These are phyloP conservation scores for Brachynemurus nebulosus DNA, from an alignment of 2,888 invertebrate species.

Conservation along the genomic window DNA sequence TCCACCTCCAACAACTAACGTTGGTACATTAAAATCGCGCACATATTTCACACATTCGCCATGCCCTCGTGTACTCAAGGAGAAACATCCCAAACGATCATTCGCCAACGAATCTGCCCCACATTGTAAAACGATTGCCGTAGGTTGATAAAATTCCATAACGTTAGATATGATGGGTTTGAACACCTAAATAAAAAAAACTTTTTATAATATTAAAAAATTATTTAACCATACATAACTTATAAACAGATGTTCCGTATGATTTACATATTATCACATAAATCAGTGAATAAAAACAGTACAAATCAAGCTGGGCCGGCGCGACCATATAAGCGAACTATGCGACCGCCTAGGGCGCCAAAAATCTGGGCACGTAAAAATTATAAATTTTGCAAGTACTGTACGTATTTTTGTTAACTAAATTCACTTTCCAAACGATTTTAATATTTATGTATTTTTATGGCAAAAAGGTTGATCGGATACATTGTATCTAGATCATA, in stretches of 20 bases:
- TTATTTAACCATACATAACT: background rate
- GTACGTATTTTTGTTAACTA: no score
- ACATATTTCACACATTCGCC: constrained; percentile 98
- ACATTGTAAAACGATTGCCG: constrained; percentile 94
- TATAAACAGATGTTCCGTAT: background rate
- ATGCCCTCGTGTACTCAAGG: constrained; percentile 85
- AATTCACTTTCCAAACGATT: no score
- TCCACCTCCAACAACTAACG: constrained; percentile 71
- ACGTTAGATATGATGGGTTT: constrained; percentile 88
- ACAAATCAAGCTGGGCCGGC: background rate
- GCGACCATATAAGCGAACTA: no score
- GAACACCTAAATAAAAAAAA: constrained; percentile 52
- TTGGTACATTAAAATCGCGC: constrained; percentile 79
- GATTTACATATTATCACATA: background rate
- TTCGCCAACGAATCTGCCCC: constrained; percentile 96
- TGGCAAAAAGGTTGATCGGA: no score
- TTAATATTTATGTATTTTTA: no score
- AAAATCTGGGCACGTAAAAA: no score
- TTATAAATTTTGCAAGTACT: no score
- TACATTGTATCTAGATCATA: no score
- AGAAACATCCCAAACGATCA: constrained; percentile 92
- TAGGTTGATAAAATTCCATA: constrained; percentile 93
- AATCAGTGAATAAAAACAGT: background rate
- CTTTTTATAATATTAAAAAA: background rate
- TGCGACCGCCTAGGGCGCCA: no score